Evolutionary conservation across 2,113 vertebrate genomes (phyloP).

Genomic region (Carlito syrichta): DNA sequence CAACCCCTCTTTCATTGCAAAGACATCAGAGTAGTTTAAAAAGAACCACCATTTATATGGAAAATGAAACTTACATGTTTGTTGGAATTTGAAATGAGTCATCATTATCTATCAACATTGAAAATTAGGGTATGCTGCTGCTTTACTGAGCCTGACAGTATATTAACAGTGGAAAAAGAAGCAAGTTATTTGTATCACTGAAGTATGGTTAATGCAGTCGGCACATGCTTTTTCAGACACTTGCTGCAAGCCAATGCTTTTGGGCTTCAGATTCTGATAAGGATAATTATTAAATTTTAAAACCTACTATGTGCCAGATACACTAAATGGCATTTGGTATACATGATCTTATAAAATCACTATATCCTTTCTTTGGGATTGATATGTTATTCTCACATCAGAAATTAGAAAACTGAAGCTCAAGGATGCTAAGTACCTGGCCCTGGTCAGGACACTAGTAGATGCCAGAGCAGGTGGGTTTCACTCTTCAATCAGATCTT

Average conservation of each 20-base stretch:
- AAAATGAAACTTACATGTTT: background rate
- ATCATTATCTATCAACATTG: background rate
- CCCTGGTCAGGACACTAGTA: background rate
- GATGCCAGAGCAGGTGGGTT: background rate
- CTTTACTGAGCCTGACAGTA: background rate
- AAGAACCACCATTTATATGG: background rate
- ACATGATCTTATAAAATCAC: background rate
- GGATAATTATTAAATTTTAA: background rate
- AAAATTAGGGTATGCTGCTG: background rate
- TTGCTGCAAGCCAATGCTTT: background rate
- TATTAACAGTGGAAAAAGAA: background rate
- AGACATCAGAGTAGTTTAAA: constrained; percentile 3
- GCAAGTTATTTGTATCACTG: background rate
- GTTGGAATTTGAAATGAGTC: background rate
- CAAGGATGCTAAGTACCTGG: background rate
- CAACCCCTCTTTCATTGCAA: constrained; percentile 21
- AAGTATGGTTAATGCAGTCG: background rate
- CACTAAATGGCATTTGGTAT: background rate
- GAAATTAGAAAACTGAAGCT: background rate
- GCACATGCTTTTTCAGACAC: background rate
- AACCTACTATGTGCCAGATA: background rate
- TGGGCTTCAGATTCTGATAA: background rate
- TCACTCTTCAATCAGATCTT: background rate
- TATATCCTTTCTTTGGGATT: background rate
- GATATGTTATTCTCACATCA: background rate